phyloP scores from a whole-genome alignment of 2,113 vertebrate genomes.

The Colaptes auratus region DNA sequence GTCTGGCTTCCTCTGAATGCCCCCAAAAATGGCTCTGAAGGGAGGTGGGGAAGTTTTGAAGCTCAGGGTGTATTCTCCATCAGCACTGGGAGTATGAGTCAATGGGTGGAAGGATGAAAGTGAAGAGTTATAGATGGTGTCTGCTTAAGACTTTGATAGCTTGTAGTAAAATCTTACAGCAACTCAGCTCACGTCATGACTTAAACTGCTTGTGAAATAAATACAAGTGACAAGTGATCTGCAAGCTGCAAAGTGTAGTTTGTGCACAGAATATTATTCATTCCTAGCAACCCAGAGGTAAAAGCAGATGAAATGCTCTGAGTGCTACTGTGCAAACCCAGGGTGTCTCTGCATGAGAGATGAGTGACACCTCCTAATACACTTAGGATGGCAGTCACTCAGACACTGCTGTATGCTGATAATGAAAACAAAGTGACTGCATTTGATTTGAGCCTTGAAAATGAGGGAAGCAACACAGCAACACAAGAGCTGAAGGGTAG shows the following conservation, averaged over 20 bases:
- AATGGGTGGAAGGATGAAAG: neutral
- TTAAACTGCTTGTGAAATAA: conserved; percentile 33
- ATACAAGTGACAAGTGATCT: neutral
- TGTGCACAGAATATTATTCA: neutral
- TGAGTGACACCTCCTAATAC: neutral
- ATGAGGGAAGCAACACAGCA: neutral
- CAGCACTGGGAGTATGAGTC: neutral
- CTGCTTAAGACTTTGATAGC: neutral
- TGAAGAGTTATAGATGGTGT: neutral
- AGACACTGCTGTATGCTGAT: neutral
- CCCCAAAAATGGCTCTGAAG: neutral
- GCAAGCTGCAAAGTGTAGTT: neutral
- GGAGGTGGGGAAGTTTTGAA: accelerated
- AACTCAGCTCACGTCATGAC: neutral
- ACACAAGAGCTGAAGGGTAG: neutral
- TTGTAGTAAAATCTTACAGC: conserved; percentile 16
- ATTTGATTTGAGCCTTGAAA: conserved; percentile 7
- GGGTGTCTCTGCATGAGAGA: neutral
- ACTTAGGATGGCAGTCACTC: neutral
- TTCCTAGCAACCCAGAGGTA: neutral
- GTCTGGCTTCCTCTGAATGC: neutral
- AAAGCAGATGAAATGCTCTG: conserved; percentile 11
- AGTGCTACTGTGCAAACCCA: neutral
- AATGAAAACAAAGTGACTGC: neutral
- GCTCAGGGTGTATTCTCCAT: accelerated